A percentile compares a stretch with the other conserved stretches of the same genome.
phyloP scores from a whole-genome alignment of 2,888 invertebrate genomes.

The Cephus rjabovi region DNA sequence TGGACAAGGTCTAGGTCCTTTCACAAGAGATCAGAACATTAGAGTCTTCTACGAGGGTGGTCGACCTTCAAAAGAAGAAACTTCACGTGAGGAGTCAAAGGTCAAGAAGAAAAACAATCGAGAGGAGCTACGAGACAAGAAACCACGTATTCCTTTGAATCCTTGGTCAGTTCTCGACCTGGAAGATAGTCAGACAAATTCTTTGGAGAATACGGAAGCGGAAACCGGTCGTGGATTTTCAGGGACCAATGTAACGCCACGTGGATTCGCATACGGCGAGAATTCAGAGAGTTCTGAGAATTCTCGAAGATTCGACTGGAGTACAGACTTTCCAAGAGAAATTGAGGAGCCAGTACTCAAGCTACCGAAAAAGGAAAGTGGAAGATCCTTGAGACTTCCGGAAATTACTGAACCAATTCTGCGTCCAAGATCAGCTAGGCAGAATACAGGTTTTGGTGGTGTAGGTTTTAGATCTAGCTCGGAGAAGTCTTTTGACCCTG shows the following conservation, averaged over 20 bases:
- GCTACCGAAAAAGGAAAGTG: slow-evolving; percentile 65
- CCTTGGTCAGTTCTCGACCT: slow-evolving; percentile 58
- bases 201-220: slow-evolving; percentile 49
- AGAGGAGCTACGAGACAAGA: slow-evolving; percentile 7
- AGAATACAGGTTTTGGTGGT: slow-evolving; percentile 48
- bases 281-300: neutral
- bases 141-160: slow-evolving; percentile 34
- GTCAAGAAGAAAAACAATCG: neutral
- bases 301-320: slow-evolving; percentile 17
- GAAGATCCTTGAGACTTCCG: slow-evolving; percentile 56
- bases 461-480: neutral
- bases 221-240: slow-evolving; percentile 61
- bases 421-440: slow-evolving; percentile 67
- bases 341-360: slow-evolving; percentile 81
- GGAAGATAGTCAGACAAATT: slow-evolving; percentile 57
- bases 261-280: slow-evolving; percentile 15
- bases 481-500: slow-evolving; percentile 60
- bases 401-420: slow-evolving; percentile 78
- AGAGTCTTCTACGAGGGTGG: slow-evolving; percentile 25
- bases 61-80: neutral
- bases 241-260: slow-evolving; percentile 22
- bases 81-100: neutral
- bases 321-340: slow-evolving; percentile 63
- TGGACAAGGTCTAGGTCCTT: slow-evolving; percentile 55
- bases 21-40: slow-evolving; percentile 56